Evolutionary conservation across 2,113 vertebrate genomes (phyloP), one percentile per base, ranked within the genome.

Genomic region (Tiliqua scincoides): DNA sequence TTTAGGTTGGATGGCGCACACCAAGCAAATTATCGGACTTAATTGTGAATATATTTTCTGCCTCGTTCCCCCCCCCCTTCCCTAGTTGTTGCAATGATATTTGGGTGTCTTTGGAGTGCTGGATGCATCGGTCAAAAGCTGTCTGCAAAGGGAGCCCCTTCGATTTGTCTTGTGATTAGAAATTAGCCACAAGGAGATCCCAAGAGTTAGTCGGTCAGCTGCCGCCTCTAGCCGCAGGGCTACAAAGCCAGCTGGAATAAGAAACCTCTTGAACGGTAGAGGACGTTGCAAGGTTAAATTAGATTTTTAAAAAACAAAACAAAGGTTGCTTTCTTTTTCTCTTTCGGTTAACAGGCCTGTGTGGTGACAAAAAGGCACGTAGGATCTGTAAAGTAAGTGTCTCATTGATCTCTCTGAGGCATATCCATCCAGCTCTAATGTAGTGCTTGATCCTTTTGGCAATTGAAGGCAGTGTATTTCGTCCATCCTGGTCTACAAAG

Each of bases 311-410:
- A n/a, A n/a, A n/a, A n/a, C 43, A 5, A 48, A 48, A 48, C 43
- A 92, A 90, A 91, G 1, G 83, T 89, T 89, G 71, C 85, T 82
- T 92, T 30, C 78, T 32, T 63, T 57, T 52, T 5, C 3, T 7
- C 1, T 3, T 0, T 73, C 72, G 67, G 85, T 82, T 87, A 88
- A 82, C 89, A 88, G 89, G 85, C 74, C 82, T 84, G 71, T 83
- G 65, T 23, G 20, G n/a, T 37, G 30, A 25, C n/a, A 21, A 59
- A 21, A 52, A 30, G 73, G 43, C 25, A 17, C 3, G 52, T 4
- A 8, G 48, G 27, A 6, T 54, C 48, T 54, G 14, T 12, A 54
- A 32, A 2, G 18, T 20, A 72, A 72, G 1, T 18, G 21, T 37
- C 21, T n/a, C 71, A 4, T 43, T 48, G 72, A 14, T 8, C 48